Conservation (phyloP, 2,888 invertebrate species). For the Gastrophysa polygoni region DNA sequence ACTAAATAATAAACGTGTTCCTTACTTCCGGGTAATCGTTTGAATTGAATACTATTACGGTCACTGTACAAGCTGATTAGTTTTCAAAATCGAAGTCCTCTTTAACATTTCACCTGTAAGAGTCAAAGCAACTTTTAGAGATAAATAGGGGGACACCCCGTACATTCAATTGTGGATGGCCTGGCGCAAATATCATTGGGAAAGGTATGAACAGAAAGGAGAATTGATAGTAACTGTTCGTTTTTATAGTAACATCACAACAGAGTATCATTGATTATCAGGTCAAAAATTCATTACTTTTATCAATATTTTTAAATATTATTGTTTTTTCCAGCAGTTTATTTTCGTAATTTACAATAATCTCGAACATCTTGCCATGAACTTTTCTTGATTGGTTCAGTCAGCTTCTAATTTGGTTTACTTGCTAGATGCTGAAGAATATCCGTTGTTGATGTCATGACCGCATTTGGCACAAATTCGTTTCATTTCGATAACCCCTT, state of each 20-base stretch:
- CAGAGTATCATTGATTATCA: neutral
- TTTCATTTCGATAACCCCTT: constrained; percentile 33
- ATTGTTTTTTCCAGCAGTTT: neutral
- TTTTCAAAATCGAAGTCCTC: too few relatives aligned
- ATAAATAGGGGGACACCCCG: too few relatives aligned
- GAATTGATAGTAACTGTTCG: neutral
- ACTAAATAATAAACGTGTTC: too few relatives aligned
- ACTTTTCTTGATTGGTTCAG: too few relatives aligned
- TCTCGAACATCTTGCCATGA: too few relatives aligned
- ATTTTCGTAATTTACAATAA: neutral
- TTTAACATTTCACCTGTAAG: too few relatives aligned
- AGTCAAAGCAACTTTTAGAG: too few relatives aligned
- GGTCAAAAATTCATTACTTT: neutral
- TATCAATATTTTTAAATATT: neutral
- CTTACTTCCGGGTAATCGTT: too few relatives aligned
- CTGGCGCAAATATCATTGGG: too few relatives aligned
- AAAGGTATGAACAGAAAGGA: neutral
- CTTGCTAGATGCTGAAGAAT: neutral
- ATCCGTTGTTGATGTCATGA: constrained; percentile 36
- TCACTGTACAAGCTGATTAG: too few relatives aligned
- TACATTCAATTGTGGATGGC: too few relatives aligned
- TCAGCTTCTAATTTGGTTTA: neutral
- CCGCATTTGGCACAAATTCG: constrained; percentile 54
- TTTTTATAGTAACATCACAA: neutral
- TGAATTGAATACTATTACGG: too few relatives aligned